Evolutionary conservation across 1,140 invertebrate genomes (phyloP).

Genomic region (Lucilia sericata): DNA sequence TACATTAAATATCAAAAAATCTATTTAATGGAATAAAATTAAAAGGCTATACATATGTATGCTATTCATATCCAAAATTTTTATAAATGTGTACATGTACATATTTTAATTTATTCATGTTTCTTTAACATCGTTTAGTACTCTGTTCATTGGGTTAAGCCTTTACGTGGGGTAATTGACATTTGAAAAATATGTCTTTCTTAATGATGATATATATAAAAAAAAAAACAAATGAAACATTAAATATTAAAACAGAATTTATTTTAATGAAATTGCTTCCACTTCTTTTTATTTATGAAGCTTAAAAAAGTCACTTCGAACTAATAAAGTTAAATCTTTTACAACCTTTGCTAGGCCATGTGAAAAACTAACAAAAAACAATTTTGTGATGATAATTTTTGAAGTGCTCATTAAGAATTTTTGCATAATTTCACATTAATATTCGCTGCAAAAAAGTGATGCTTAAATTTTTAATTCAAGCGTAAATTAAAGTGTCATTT

Average conservation of each 20-base stretch:
- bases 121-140: too few relatives aligned
- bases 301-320: not conserved
- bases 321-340: slow-evolving; percentile 27
- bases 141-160: not conserved
- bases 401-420: slow-evolving; percentile 29
- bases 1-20: too few relatives aligned
- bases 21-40: too few relatives aligned
- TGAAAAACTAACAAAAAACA: slow-evolving; percentile 20
- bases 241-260: not conserved
- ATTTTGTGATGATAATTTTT: slow-evolving; percentile 25
- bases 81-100: too few relatives aligned
- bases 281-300: not conserved
- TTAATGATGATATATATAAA: too few relatives aligned
- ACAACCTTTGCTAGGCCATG: slow-evolving; percentile 19
- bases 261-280: slow-evolving; percentile 6
- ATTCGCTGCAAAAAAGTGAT: not conserved
- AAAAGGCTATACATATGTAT: too few relatives aligned
- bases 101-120: too few relatives aligned
- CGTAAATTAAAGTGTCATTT: slow-evolving; percentile 27
- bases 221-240: slow-evolving; percentile 10
- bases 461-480: slow-evolving; percentile 24
- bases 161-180: slow-evolving; percentile 8
- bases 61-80: too few relatives aligned
- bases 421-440: slow-evolving; percentile 29
- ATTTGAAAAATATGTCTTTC: slow-evolving; percentile 20